phyloP scores from a whole-genome alignment of 2,888 invertebrate genomes.

The Lycophotia porphyrea region DNA sequence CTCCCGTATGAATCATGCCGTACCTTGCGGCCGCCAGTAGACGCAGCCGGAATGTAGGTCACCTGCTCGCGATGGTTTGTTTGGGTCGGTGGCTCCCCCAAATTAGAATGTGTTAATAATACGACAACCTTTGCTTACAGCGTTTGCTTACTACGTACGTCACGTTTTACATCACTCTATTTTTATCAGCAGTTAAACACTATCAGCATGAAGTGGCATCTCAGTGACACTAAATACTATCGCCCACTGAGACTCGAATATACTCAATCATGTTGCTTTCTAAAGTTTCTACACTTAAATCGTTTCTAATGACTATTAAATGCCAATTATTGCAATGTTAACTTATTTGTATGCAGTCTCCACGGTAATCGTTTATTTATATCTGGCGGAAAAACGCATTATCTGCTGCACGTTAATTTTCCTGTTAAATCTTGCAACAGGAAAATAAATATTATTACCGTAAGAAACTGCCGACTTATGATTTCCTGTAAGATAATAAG shows the following conservation, averaged over 20 bases:
- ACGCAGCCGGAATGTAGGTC: conserved; percentile 86
- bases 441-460: conserved; percentile 52
- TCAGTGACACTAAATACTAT: conserved; percentile 70
- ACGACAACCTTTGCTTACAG: conserved; percentile 85
- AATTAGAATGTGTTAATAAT: conserved; percentile 88
- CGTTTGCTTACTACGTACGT: conserved; percentile 75
- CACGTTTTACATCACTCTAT: conserved; percentile 77
- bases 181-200: conserved; percentile 72
- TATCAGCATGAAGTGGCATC: conserved; percentile 72
- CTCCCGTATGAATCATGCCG: conserved; percentile 82
- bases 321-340: conserved; percentile 21
- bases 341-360: conserved; percentile 29
- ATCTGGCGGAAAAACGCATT: conserved; percentile 45
- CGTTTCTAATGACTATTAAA: conserved; percentile 31
- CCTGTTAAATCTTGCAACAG: conserved; percentile 58
- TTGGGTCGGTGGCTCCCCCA: conserved; percentile 84
- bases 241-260: conserved; percentile 29
- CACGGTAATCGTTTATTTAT: conserved; percentile 33
- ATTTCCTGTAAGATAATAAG: conserved; percentile 64
- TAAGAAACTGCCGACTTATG: conserved; percentile 40
- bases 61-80: conserved; percentile 88
- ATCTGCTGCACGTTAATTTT: conserved; percentile 43
- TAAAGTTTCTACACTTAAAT: conserved; percentile 24
- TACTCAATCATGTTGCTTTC: conserved; percentile 27
- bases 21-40: conserved; percentile 81